Evolutionary conservation across 1,140 invertebrate genomes (phyloP).

Genomic region (Lutraria rhynchaena): DNA sequence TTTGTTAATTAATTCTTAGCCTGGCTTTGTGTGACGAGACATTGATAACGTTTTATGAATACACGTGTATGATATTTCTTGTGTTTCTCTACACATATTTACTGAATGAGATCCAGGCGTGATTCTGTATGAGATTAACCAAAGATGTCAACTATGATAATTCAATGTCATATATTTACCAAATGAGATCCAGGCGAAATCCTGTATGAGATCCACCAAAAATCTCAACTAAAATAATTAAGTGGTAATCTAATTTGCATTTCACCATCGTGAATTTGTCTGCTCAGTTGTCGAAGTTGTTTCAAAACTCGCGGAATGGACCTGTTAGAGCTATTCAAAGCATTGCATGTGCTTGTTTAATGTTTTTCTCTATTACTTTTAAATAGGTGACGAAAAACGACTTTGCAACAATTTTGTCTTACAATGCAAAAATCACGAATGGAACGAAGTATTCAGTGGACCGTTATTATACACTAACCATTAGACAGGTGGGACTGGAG

Average conservation of each 20-base stretch:
- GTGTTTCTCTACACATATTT: too few species aligned
- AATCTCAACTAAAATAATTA: not conserved
- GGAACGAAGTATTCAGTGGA: conserved; percentile 17
- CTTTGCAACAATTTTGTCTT: conserved; percentile 33
- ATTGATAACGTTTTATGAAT: too few species aligned
- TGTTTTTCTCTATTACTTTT: not conserved
- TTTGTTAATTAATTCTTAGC: too few species aligned
- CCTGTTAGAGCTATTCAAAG: not conserved
- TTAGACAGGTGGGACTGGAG: not conserved
- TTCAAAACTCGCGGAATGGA: not conserved
- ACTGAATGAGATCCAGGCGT: too few species aligned
- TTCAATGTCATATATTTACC: too few species aligned
- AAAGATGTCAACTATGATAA: too few species aligned
- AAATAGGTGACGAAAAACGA: not conserved
- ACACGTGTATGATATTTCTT: too few species aligned
- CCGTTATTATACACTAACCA: conserved; percentile 9
- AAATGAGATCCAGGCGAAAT: not conserved
- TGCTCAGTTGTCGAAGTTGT: not conserved
- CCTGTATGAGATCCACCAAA: not conserved
- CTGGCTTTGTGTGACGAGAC: too few species aligned
- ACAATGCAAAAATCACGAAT: conserved; percentile 22
- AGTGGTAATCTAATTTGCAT: not conserved
- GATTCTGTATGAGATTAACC: too few species aligned
- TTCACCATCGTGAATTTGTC: not conserved
- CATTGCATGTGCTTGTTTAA: not conserved